phyloP scores from a whole-genome alignment of 1,140 invertebrate species.

The Papilio polyxenes region DNA sequence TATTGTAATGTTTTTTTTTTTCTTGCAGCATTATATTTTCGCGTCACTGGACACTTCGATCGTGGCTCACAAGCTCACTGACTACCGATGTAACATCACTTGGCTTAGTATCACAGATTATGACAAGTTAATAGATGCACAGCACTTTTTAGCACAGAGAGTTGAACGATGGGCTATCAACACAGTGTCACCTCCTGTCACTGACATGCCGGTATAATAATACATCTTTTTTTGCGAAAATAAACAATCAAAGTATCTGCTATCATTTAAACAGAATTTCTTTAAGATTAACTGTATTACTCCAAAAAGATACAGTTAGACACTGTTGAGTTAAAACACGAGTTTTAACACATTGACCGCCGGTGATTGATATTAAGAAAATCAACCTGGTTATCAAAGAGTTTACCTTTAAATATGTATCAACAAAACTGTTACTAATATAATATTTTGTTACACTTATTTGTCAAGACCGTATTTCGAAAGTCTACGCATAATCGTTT shows the following conservation, averaged over 20 bases:
- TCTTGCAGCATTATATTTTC: slow-evolving; percentile 68
- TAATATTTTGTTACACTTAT: too few species aligned
- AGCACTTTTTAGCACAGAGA: slow-evolving; percentile 60
- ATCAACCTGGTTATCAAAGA: too few species aligned
- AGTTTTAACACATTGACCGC: too few species aligned
- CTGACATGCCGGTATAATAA: slow-evolving; percentile 55
- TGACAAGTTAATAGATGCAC: slow-evolving; percentile 58
- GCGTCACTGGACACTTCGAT: slow-evolving; percentile 65
- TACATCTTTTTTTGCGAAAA: neutral
- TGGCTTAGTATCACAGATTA: slow-evolving; percentile 69
- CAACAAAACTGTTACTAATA: too few species aligned
- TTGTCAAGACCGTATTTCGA: too few species aligned
- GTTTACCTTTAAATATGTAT: too few species aligned
- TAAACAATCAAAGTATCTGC: neutral
- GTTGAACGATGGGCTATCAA: slow-evolving; percentile 62
- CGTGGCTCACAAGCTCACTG: slow-evolving; percentile 54
- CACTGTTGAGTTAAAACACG: too few species aligned
- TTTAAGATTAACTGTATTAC: too few species aligned
- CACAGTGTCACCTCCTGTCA: slow-evolving; percentile 53
- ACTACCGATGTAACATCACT: slow-evolving; percentile 63
- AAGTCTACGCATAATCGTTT: too few species aligned
- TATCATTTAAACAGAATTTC: too few species aligned
- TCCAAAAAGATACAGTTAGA: too few species aligned
- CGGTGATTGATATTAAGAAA: too few species aligned
- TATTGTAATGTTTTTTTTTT: neutral